Evolutionary conservation across 2,888 invertebrate genomes (phyloP).

Genomic region (Dermolepida albohirtum): DNA sequence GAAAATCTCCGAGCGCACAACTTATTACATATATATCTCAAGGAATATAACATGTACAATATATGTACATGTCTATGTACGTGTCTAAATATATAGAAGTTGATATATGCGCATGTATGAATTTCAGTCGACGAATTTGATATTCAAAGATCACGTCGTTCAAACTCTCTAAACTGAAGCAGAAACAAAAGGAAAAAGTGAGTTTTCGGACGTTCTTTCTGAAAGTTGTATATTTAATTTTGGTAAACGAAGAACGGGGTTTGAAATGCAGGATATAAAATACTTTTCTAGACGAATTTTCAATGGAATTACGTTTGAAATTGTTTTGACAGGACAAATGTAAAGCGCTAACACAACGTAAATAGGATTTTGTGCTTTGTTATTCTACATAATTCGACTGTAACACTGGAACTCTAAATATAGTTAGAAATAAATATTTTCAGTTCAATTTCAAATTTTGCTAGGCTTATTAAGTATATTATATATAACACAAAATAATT

Average conservation of each 20-base stretch:
- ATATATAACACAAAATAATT: no score
- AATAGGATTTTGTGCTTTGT: no score
- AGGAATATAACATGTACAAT: background rate
- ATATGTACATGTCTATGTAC: background rate
- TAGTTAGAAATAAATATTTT: no score
- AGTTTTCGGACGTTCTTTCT: background rate
- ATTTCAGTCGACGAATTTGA: conserved; percentile 4
- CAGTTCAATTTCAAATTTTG: no score
- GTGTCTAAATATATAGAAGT: background rate
- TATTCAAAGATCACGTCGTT: conserved; percentile 1
- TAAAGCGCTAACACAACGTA: background rate
- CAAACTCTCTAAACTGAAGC: conserved; percentile 1
- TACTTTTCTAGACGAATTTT: no score
- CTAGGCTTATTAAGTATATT: no score
- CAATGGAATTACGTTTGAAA: background rate
- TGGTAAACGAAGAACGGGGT: background rate
- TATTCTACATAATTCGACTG: no score
- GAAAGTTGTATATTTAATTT: conserved; percentile 26
- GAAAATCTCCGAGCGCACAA: conserved; percentile 3
- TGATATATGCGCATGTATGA: background rate
- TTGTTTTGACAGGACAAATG: conserved; percentile 1
- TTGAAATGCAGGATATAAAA: conserved; percentile 9
- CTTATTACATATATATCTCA: background rate
- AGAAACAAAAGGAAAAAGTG: conserved; percentile 1
- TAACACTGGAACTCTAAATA: no score